These are phyloP conservation scores for Phenganax stokvisi DNA, from an alignment of 92 coral and sea anemone species.

Conservation along the genomic window DNA sequence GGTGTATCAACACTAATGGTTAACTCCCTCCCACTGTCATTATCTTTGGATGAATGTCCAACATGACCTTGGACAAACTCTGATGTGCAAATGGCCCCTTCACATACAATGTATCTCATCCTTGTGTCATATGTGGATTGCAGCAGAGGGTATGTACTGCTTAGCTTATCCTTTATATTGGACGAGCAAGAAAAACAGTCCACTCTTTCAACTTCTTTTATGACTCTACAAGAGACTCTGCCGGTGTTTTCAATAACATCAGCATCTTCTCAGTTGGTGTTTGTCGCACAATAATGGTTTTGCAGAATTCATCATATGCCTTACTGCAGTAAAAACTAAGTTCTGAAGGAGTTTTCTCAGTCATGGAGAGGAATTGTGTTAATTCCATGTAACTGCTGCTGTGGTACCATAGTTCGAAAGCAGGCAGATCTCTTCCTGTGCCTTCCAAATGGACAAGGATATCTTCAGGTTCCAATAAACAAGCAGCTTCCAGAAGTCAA, in stretches of 20 bases:
- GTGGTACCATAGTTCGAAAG: slow-evolving; percentile 19
- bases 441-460: slow-evolving; percentile 31
- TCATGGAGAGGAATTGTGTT: slow-evolving; percentile 11
- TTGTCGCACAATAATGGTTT: slow-evolving; percentile 15
- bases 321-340: slow-evolving; percentile 9
- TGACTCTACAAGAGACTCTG: neutral
- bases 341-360: neutral
- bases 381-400: slow-evolving; percentile 15
- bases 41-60: neutral
- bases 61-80: neutral
- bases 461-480: slow-evolving; percentile 1
- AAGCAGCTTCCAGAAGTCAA: slow-evolving; percentile 26
- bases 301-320: slow-evolving; percentile 13
- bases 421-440: slow-evolving; percentile 30
- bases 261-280: too few relatives aligned
- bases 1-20: neutral
- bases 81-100: slow-evolving; percentile 16
- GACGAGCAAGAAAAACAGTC: slow-evolving; percentile 9
- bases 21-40: neutral
- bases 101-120: slow-evolving; percentile 18
- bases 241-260: slow-evolving; percentile 8
- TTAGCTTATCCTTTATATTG: slow-evolving; percentile 10
- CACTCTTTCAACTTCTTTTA: neutral
- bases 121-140: neutral
- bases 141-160: too few relatives aligned